Evolutionary conservation across 2,888 invertebrate genomes (phyloP).

Genomic region (Ptychoptera contaminata): DNA sequence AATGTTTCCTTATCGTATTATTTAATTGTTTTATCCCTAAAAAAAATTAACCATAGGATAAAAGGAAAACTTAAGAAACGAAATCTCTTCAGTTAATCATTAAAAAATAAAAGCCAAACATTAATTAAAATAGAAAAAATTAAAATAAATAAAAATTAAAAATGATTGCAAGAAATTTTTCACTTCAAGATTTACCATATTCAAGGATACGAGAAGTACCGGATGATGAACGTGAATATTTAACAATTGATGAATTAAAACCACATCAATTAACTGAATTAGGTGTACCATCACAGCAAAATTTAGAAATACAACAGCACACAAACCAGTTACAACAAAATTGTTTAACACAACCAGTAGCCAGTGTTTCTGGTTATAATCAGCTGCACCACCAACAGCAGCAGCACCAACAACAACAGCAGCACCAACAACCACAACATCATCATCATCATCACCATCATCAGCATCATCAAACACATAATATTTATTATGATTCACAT

Average conservation of each 20-base stretch:
- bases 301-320: slow-evolving; percentile 3
- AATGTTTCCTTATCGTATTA: too few species aligned
- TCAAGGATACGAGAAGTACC: slow-evolving; percentile 29
- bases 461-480: not conserved
- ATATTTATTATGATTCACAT: slow-evolving; percentile 13
- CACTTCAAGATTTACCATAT: slow-evolving; percentile 28
- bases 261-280: slow-evolving; percentile 19
- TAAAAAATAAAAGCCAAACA: too few species aligned
- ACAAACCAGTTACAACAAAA: not conserved
- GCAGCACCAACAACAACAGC: not conserved
- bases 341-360: too few species aligned
- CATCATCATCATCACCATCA: not conserved
- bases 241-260: slow-evolving; percentile 30
- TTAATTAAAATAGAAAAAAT: too few species aligned
- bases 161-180: slow-evolving; percentile 30
- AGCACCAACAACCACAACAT: not conserved
- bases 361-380: not conserved
- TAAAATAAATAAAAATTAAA: slow-evolving; percentile 3
- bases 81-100: too few species aligned
- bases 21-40: too few species aligned
- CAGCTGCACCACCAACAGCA: not conserved
- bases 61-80: too few species aligned
- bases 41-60: too few species aligned
- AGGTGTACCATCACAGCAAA: slow-evolving; percentile 9
- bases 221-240: slow-evolving; percentile 24